Percentiles rank a stretch among this genome's conserved stretches.
Conservation (phyloP, 2,888 invertebrate species). For the Andrena praecox region DNA sequence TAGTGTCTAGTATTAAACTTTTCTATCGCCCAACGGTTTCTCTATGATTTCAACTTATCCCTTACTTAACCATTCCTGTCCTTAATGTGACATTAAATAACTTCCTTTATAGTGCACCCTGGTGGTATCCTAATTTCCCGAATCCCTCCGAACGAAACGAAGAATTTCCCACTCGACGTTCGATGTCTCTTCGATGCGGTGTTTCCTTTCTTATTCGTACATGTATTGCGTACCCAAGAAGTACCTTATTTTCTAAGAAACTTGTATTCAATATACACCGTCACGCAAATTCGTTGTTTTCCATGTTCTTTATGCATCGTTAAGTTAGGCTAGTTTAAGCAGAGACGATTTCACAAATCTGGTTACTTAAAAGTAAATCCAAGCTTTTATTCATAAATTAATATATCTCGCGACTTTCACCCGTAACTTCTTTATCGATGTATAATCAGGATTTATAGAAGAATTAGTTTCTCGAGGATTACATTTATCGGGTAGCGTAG, state of each 20-base stretch:
- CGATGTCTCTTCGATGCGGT: not conserved
- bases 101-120: constrained; percentile 17
- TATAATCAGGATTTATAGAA: not conserved
- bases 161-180: not conserved
- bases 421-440: not conserved
- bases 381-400: not conserved
- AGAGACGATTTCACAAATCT: not conserved
- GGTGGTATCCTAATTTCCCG: constrained; percentile 33
- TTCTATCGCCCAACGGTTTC: not conserved
- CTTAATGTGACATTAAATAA: constrained; percentile 8
- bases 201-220: not conserved
- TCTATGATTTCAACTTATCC: not conserved
- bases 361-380: not conserved
- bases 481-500: too few species aligned
- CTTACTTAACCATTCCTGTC: not conserved
- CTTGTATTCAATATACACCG: not conserved
- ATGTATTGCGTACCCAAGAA: constrained; percentile 5
- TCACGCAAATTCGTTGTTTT: not conserved
- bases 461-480: not conserved
- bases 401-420: not conserved
- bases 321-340: not conserved
- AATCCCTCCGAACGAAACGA: constrained; percentile 29
- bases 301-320: not conserved
- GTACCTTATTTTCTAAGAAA: not conserved
- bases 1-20: not conserved